Base-by-base conservation (phyloP, 2,888 invertebrate species). In the Hylaea fasciaria region DNA sequence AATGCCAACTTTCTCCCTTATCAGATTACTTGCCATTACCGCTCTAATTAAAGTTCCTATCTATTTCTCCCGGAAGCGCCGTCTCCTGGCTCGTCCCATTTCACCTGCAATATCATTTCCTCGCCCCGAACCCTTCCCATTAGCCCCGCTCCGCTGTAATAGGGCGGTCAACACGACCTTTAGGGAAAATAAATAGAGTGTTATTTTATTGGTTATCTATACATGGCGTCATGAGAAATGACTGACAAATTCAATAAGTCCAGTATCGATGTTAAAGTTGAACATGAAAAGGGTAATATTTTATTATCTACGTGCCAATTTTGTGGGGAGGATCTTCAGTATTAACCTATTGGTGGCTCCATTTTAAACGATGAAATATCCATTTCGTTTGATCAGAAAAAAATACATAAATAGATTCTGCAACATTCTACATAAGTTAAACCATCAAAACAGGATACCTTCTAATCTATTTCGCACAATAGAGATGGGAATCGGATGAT, bases 121-220 rank as follows among this genome's bases (percentile, higher is more conserved):
- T 49, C 40, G 44, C 35, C 48, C 22, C 48, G 50, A 59, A 60
- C 54, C 60, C 51, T 55, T 29, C 53, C 37, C 52, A 55, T 60
- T 55, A 60, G 60, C 40, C 51, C 40, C 46, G 47, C 51, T 60
- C 22, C 28, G 8, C 16, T 44, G 47, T 55, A 63, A 65, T 56
- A 52, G 56, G 46, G 52, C 43, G 60, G 60, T 62, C 65, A 53
- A 59, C 58, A 51, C 50, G 35, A 14, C 59, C 57, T 64, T 52
- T 65, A 65, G 49, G 22, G 43, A 62, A 68, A 64, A 66, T 66
- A 66, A 62, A 66, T 62, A 64, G 62, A 64, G 14, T 48, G 47
- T 39, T 51, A 61, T 44, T 56, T 43, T 51, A 32, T n/a, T n/a
- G 52, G 51, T n/a, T n/a, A 35, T 12, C n/a, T n/a, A 39, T 41